Conservation (phyloP, 37 sponge, comb jelly and placozoan species). For the Theonella swinhoei region DNA sequence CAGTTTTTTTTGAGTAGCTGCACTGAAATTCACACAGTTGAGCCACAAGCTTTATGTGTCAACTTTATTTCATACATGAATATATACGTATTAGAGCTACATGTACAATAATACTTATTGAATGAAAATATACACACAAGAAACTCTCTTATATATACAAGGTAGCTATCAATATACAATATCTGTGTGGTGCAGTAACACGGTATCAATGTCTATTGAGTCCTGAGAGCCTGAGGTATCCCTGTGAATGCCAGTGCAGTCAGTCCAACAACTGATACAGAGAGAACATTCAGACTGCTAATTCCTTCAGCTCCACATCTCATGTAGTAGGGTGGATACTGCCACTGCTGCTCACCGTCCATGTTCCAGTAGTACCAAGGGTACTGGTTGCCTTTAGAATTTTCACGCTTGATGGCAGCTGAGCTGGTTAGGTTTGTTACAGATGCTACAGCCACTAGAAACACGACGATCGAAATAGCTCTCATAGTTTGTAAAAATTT, state of each 20-base stretch:
- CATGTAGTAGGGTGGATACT: neutral
- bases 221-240: neutral
- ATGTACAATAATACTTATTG: neutral
- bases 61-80: too few species aligned
- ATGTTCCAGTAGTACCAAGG: neutral
- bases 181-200: neutral
- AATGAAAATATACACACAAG: too few species aligned
- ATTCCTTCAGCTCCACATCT: neutral
- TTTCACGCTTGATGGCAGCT: neutral
- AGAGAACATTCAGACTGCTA: neutral
- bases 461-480: neutral
- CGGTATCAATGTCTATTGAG: too few species aligned
- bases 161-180: neutral
- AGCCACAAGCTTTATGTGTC: too few species aligned
- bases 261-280: neutral
- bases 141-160: neutral
- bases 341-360: neutral
- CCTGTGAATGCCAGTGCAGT: neutral
- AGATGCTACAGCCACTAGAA: neutral
- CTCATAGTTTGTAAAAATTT: too few species aligned
- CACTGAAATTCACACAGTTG: too few species aligned
- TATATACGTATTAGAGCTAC: too few species aligned
- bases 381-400: neutral
- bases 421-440: neutral
- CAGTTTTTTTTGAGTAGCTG: too few species aligned